Percentiles rank a stretch among this genome's conserved stretches.
phyloP scores from a whole-genome alignment of 1,140 invertebrate genomes.

The Diabrotica virgifera region DNA sequence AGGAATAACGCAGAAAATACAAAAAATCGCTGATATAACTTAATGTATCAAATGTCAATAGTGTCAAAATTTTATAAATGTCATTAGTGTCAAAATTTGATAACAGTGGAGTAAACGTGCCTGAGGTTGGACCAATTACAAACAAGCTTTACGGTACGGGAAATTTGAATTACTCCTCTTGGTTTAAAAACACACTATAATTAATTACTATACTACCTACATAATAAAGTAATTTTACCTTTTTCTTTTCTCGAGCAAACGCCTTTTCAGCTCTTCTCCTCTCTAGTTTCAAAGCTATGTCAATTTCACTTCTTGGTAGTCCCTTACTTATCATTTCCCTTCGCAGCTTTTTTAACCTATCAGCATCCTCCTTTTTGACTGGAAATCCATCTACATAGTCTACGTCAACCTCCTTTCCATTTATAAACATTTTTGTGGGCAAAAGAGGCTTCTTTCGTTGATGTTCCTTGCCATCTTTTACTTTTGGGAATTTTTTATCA shows the following conservation, averaged over 20 bases:
- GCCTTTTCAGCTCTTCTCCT: conserved; percentile 70
- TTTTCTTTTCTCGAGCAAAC: conserved; percentile 61
- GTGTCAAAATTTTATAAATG: too few species aligned
- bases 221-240: conserved; percentile 32
- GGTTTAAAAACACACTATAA: too few species aligned
- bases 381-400: conserved; percentile 67
- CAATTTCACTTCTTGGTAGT: conserved; percentile 64
- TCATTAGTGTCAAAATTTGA: too few species aligned
- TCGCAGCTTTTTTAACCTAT: conserved; percentile 59
- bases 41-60: too few species aligned
- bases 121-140: too few species aligned
- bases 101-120: too few species aligned
- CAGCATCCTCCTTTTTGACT: conserved; percentile 68
- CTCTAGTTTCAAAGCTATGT: conserved; percentile 65
- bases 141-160: too few species aligned
- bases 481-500: conserved; percentile 32
- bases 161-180: too few species aligned
- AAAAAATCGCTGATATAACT: too few species aligned
- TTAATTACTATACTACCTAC: too few species aligned
- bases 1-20: too few species aligned
- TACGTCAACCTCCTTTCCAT: conserved; percentile 62
- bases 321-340: conserved; percentile 66
- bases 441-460: conserved; percentile 46
- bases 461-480: conserved; percentile 35
- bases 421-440: conserved; percentile 55